phyloP scores from a whole-genome alignment of 2,888 invertebrate species.

The Drosophila fungiperda region DNA sequence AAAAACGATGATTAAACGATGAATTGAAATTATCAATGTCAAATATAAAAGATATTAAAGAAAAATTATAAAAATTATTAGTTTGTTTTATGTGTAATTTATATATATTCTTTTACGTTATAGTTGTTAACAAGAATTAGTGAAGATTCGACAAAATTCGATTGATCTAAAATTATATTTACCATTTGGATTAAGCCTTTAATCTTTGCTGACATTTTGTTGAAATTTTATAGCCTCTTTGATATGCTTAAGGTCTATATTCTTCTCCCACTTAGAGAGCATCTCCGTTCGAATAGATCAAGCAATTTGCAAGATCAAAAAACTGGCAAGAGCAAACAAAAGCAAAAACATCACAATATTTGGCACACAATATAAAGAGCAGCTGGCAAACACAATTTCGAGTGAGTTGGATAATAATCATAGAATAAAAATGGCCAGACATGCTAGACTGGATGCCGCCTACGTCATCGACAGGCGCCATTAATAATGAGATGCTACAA shows the following conservation, averaged over 20 bases:
- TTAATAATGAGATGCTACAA: constrained; percentile 33
- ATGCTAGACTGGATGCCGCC: constrained; percentile 66
- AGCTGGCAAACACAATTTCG: constrained; percentile 47
- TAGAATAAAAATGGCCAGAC: constrained; percentile 17
- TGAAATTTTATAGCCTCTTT: not conserved
- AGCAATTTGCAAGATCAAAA: constrained; percentile 44
- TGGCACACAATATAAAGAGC: constrained; percentile 52
- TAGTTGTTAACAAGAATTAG: not conserved
- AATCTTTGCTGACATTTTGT: not conserved
- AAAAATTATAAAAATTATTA: not conserved
- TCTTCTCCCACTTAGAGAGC: not conserved
- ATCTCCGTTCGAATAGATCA: not conserved
- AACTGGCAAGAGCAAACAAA: constrained; percentile 47
- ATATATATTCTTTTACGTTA: not conserved
- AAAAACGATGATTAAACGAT: not conserved
- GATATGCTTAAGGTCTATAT: not conserved
- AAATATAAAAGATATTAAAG: not conserved
- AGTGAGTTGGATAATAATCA: constrained; percentile 7
- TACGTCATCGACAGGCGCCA: constrained; percentile 70
- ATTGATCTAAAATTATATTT: not conserved
- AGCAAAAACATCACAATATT: constrained; percentile 55
- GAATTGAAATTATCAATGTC: not conserved
- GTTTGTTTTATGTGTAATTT: not conserved
- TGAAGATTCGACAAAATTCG: not conserved
- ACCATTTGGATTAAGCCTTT: not conserved